Base-by-base conservation (phyloP, 2,113 vertebrate species). In the Numida meleagris region DNA sequence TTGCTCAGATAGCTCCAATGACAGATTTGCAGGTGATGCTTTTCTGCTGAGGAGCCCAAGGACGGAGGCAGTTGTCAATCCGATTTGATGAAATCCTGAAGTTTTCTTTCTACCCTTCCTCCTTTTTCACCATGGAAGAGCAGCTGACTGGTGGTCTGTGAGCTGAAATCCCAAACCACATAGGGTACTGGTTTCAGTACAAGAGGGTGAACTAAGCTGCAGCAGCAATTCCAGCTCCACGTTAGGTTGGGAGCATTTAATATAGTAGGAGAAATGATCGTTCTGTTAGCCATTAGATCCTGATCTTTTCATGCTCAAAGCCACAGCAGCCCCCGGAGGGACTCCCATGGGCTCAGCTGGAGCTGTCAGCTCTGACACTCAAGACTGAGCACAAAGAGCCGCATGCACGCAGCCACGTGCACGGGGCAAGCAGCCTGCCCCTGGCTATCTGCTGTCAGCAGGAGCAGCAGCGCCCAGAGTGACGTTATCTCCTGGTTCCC, bases 341-440 rank as follows among this genome's bases (percentile, higher is more conserved):
- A 66, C 14, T 75, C 89, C n/a, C 61, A 61, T 5, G n/a, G 36
- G 40, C 38, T 80, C 62, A 75, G 38, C n/a, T 50, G 59, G 48
- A 80, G 34, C 50, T 82, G 53, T 80, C 67, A 51, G 1, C 0
- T 66, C 72, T 84, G 45, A 36, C 58, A 19, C 43, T 40, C 58
- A 31, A 53, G 61, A 11, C 8, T 43, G n/a, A 93, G 48, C n/a
- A 76, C 33, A 27, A 57, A 90, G 78, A 87, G 2, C 29, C 18
- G 13, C 46, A 42, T 1, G 1, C 1, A 0, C 43, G 33, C 8
- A 58, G 45, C 13, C 10, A 14, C 0, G 1, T 50, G 51, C 27
- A 46, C 0, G 4, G 77, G 34, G 38, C 46, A 67, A 66, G 29
- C 25, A 34, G 0, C 2, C 65, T 42, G 45, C 34, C 36, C n/a